phyloP scores from a whole-genome alignment of 1,140 invertebrate species.

The Ruditapes philippinarum region DNA sequence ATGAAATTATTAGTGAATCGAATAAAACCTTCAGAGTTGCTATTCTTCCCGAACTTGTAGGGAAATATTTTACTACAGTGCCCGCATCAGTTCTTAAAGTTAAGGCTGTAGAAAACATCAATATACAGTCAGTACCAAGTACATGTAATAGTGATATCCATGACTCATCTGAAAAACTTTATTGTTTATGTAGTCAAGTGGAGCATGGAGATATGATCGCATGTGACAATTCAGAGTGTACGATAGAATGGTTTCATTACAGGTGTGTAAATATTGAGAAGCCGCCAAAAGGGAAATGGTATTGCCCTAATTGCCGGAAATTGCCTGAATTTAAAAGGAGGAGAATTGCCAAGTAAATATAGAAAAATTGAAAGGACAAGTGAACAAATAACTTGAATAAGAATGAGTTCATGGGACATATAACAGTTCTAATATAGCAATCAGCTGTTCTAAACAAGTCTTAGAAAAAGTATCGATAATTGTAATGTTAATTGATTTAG shows the following conservation, averaged over 20 bases:
- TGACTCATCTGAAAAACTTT: neutral
- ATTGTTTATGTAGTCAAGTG: neutral
- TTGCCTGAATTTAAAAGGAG: neutral
- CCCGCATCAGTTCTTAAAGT: constrained; percentile 8
- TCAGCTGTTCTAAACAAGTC: too few relatives aligned
- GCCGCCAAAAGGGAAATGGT: constrained; percentile 20
- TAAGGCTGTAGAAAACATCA: too few relatives aligned
- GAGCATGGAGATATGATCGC: constrained; percentile 20
- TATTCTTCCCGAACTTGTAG: constrained; percentile 50
- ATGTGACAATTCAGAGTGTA: constrained; percentile 15
- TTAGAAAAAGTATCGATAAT: too few relatives aligned
- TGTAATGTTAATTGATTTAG: too few relatives aligned
- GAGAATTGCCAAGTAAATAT: neutral
- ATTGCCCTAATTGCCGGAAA: constrained; percentile 43
- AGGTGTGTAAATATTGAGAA: constrained; percentile 29
- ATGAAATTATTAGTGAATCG: neutral
- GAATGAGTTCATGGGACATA: too few relatives aligned
- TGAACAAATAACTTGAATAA: too few relatives aligned
- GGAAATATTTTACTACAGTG: neutral
- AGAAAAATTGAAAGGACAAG: neutral
- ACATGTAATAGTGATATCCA: neutral
- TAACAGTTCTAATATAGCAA: too few relatives aligned
- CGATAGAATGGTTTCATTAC: constrained; percentile 39
- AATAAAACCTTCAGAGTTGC: constrained; percentile 26
- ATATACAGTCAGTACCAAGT: too few relatives aligned